A percentile compares a stretch with the other conserved stretches of the same genome.
Conservation (phyloP, 92 coral and sea anemone genomes). For the Zoanthus sociatus region DNA sequence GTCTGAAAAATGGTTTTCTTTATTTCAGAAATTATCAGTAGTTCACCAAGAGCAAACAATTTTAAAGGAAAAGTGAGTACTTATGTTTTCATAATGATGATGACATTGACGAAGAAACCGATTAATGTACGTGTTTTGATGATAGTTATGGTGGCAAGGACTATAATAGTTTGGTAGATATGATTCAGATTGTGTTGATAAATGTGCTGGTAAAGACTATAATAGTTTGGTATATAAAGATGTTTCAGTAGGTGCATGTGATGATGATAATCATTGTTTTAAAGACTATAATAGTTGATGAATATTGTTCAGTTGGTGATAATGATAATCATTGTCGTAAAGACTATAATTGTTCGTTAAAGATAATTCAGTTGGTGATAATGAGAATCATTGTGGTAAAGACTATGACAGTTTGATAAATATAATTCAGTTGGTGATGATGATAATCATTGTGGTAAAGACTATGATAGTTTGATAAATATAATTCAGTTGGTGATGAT, state of each 20-base stretch:
- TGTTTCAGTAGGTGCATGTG: no score
- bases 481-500: neutral
- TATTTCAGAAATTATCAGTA: conserved; percentile 24
- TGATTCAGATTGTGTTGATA: neutral
- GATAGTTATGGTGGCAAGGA: neutral
- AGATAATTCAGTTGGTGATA: neutral
- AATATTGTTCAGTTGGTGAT: neutral
- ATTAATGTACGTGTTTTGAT: neutral
- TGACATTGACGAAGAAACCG: neutral
- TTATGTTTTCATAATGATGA: neutral
- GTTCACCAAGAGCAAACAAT: conserved; percentile 42
- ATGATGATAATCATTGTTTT: neutral
- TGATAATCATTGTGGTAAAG: no score
- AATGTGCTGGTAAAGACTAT: neutral
- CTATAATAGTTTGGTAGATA: neutral
- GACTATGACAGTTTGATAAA: neutral
- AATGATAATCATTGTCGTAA: neutral
- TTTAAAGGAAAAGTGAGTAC: conserved; percentile 36
- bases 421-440: neutral
- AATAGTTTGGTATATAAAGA: no score
- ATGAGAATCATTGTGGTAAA: no score
- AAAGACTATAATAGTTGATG: no score
- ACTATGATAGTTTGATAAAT: neutral
- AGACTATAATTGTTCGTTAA: no score
- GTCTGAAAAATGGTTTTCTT: neutral